A percentile compares a stretch with the other conserved stretches of the same genome.
Conservation (phyloP, 1,140 invertebrate genomes). For the Stenopsyche tienmushanensis region DNA sequence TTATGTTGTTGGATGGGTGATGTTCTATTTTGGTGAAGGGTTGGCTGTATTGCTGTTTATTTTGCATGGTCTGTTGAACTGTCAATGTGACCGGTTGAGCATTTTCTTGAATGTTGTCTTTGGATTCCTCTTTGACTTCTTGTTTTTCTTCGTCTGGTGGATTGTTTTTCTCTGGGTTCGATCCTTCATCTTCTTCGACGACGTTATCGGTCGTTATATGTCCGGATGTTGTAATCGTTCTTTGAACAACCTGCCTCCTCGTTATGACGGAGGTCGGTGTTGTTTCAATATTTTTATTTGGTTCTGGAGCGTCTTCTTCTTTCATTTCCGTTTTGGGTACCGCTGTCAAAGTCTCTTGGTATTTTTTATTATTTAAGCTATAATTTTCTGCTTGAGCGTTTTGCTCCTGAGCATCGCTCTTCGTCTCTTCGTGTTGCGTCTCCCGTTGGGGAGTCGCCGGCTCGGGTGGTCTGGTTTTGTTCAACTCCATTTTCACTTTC, state of each 20-base stretch:
- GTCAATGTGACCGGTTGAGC: neutral
- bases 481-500: slow-evolving; percentile 37
- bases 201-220: slow-evolving; percentile 58
- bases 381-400: slow-evolving; percentile 21
- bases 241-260: slow-evolving; percentile 50
- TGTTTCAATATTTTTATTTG: neutral
- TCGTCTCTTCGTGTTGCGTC: neutral
- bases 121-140: slow-evolving; percentile 23
- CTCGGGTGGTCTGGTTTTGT: slow-evolving; percentile 7
- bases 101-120: too few species aligned
- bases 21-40: slow-evolving; percentile 2
- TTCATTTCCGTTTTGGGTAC: neutral
- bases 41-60: slow-evolving; percentile 25
- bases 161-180: slow-evolving; percentile 19
- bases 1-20: slow-evolving; percentile 4
- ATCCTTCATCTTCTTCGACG: slow-evolving; percentile 46
- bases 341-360: neutral
- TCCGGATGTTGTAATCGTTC: slow-evolving; percentile 63
- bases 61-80: neutral
- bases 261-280: slow-evolving; percentile 55
- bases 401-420: slow-evolving; percentile 7
- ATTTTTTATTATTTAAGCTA: slow-evolving; percentile 11
- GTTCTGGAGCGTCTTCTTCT: neutral
- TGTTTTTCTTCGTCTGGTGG: neutral
- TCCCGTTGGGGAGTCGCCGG: slow-evolving; percentile 16